Evolutionary conservation across 2,888 invertebrate species (phyloP), one percentile per base, ranked within the genome.

Genomic region (Hybos culiciformis): DNA sequence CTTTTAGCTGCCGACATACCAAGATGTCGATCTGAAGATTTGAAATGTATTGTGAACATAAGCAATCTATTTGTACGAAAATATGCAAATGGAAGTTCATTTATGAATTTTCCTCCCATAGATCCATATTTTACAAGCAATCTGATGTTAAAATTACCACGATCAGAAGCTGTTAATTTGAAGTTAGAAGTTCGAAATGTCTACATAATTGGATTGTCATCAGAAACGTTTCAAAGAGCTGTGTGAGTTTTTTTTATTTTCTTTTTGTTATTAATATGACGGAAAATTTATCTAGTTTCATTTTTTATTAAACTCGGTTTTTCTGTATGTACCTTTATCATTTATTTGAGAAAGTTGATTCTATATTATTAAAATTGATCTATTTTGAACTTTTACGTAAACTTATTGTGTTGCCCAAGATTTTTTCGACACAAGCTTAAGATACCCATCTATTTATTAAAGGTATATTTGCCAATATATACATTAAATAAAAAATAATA

Each of bases 21-120:
- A 37, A 38, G 41, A 37, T 53, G 53, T 43, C 41, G 41, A 42
- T 34, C 29, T 14, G 46, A 39, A 24, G 51, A 53, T 43, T 15
- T 21, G 6, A n/a, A 11, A 7, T 53, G 53, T 39, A 37, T 49
- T 26, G 23, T 44, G 8, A 29, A 41, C 19, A 26, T 40, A 14
- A 46, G 44, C 24, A 51, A 44, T 4, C 14, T 39, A 15, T 44
- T 51, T 8, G 19, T 50, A 5, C 44, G 41, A 12, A 32, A 24
- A 17, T 37, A 48, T 44, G 48, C 51, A 23, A 44, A 48, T 39
- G 51, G 51, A n/a, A 19, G 40, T 5, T 19, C 39, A 9, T 46
- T 46, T 37, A 15, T 46, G 5, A 41, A 26, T 4, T 31, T 48
- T 8, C 48, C 46, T 21, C 23, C 26, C 15, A 3, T 44, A 9